Evolutionary conservation across 2,113 vertebrate species (phyloP), one percentile per base, ranked within the genome.

Genomic region (Pao palembangensis): DNA sequence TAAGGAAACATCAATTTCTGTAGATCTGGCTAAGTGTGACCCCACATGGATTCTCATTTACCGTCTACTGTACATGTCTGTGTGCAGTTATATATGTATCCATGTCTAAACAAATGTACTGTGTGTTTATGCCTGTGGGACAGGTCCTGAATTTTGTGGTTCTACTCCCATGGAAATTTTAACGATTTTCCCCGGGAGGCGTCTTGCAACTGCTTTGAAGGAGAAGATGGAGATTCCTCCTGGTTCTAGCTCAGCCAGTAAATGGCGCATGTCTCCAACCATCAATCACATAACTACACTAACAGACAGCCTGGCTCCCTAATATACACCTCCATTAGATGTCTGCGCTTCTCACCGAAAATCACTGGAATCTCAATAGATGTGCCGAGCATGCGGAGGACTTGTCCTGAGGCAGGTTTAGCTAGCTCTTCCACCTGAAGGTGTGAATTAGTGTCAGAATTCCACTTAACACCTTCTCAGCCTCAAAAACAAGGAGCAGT

Each of bases 211-310:
- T 81, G 79, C 84, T 83, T 75, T 75, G 74, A 84, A 80, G 83
- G 71, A 84, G 78, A 90, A 89, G 81, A 87, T 87, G 82, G 85
- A 90, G 83, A 87, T 85, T 88, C 83, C 79, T 65, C 72, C 77
- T 73, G 77, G 81, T 82, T 84, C 64, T 70, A 79, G 86, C 84
- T 83, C 81, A 81, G 80, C 81, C 76, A 72, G 87, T 86, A 90
- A 90, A 90, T 88, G 89, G 79, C 61, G 87, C 87, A 76, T 89
- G 82, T 88, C 87, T 82, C 78, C 78, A 82, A 55, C 85, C 83
- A 90, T 91, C 85, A 88, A 89, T 90, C 88, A 88, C 74, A 34
- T 58, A 53, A 63, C 73, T 21, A 57, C 75, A 61, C 43, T 70
- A 76, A 85, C 79, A 88, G 87, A 88, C 80, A 87, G 88, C 80